Evolutionary conservation across 2,888 invertebrate species (phyloP), one percentile per base, ranked within the genome.

Genomic region (Digitonthophagus gazella): DNA sequence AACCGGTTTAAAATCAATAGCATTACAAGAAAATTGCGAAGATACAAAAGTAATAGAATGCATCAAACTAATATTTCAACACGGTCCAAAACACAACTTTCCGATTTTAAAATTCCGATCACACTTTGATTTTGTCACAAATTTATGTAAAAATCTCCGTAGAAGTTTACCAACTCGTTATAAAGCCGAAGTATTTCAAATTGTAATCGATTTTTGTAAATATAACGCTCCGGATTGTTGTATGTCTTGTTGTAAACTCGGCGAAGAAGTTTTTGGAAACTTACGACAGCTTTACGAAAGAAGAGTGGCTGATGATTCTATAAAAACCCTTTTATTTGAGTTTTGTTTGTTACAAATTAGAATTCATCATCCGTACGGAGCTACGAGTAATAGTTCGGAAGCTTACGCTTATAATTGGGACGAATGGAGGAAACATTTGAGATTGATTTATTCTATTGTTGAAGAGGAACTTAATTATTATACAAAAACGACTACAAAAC

Each of bases 361-460:
- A 72, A 76, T 86, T 22, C 88, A 88, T 77, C 84, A 86, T 78
- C 87, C 87, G 0, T 78, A 80, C 67, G 85, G 86, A 16, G 80
- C 76, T 1, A 71, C 68, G 14, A 77, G 80, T 67, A 76, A 74
- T 4, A 69, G 81, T 18, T 74, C 79, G 15, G 77, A 78, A 14
- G 81, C 83, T 0, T 82, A 81, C 71, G 84, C 85, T 3, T 74
- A 75, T 66, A 76, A 83, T 69, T 82, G 82, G 81, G 73, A 75
- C 1, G 76, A 78, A 15, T 87, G 87, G 87, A 82, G 79, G 8
- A 76, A 72, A 16, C 80, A 81, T 56, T 73, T 86, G 8, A 77
- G 77, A 65, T 76, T 76, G 28, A 80, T 86, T 57, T 84, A 83
- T 71, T 71, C 72, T 11, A 75, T 82, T 44, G 76, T 85, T 14